phyloP scores from a whole-genome alignment of 2,113 vertebrate genomes.

The Macrotis lagotis region DNA sequence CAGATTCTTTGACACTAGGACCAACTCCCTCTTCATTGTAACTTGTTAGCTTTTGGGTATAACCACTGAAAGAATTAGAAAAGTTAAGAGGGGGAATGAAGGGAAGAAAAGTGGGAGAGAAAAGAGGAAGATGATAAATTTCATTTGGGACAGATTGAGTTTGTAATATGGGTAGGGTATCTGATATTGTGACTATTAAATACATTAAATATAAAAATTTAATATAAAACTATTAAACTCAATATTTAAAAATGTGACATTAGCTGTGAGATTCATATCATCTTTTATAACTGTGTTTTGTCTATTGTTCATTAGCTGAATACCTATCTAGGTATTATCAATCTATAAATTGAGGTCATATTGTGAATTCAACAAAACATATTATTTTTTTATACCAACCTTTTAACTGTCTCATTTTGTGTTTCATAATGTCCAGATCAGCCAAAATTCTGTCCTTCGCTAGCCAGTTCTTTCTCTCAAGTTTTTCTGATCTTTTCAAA shows the following conservation, averaged over 20 bases:
- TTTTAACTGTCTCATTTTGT: constrained; percentile 79
- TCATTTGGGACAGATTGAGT: neutral
- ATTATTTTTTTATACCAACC: neutral
- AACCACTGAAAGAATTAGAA: neutral
- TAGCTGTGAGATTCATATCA: constrained; percentile 1
- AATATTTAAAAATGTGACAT: constrained; percentile 11
- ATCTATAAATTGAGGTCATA: neutral
- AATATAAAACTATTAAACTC: too few relatives aligned
- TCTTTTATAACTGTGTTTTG: constrained; percentile 5
- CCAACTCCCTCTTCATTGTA: neutral
- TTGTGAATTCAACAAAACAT: constrained; percentile 12
- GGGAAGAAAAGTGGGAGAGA: neutral
- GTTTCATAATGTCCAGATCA: constrained; percentile 75
- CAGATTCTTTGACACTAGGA: neutral
- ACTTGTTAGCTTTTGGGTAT: neutral
- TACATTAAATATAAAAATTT: too few relatives aligned
- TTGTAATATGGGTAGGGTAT: neutral
- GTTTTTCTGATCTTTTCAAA: constrained; percentile 67
- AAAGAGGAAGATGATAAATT: neutral
- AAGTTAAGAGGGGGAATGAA: neutral
- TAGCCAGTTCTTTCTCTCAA: constrained; percentile 67
- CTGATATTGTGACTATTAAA: neutral
- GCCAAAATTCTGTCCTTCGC: constrained; percentile 75
- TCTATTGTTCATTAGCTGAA: constrained; percentile 4
- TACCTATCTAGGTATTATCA: constrained; percentile 17